These are phyloP conservation scores for Sebastes oblongus DNA, from an alignment of 2,797 vertebrate genomes.

Conservation along the genomic window DNA sequence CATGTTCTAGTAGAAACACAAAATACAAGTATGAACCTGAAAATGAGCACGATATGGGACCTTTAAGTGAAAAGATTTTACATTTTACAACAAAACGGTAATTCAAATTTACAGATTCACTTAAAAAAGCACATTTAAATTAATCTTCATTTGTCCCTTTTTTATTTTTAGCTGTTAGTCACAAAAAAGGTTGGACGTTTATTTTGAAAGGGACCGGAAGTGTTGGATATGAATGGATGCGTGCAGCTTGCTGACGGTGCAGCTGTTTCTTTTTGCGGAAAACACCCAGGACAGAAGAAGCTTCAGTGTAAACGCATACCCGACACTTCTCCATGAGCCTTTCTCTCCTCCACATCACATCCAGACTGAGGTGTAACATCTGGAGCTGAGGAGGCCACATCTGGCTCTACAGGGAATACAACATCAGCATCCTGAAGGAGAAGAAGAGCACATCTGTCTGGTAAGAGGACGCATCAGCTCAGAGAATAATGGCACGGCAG, in stretches of 20 bases:
- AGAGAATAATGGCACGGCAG: too few species aligned
- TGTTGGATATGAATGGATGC: accelerated
- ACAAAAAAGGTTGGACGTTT: background rate
- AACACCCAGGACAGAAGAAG: constrained; percentile 35
- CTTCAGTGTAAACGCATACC: background rate
- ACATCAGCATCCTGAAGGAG: constrained; percentile 1
- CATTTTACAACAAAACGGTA: background rate
- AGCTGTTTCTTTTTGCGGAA: constrained; percentile 48
- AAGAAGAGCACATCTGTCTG: constrained; percentile 9
- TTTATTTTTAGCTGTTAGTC: background rate
- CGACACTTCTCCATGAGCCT: background rate
- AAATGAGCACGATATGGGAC: too few species aligned
- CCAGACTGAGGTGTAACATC: background rate
- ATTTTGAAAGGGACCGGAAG: constrained; percentile 42
- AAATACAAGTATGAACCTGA: too few species aligned
- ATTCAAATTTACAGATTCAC: background rate
- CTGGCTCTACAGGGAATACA: background rate
- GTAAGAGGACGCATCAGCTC: constrained; percentile 31
- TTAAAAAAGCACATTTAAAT: background rate
- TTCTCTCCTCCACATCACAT: background rate
- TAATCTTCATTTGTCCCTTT: background rate
- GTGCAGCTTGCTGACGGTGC: background rate
- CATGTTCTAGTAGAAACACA: too few species aligned
- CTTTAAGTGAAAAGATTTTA: background rate
- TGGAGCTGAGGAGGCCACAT: background rate